Evolutionary conservation across 2,797 vertebrate genomes (phyloP).

Genomic region (Sebastes hubbsi): DNA sequence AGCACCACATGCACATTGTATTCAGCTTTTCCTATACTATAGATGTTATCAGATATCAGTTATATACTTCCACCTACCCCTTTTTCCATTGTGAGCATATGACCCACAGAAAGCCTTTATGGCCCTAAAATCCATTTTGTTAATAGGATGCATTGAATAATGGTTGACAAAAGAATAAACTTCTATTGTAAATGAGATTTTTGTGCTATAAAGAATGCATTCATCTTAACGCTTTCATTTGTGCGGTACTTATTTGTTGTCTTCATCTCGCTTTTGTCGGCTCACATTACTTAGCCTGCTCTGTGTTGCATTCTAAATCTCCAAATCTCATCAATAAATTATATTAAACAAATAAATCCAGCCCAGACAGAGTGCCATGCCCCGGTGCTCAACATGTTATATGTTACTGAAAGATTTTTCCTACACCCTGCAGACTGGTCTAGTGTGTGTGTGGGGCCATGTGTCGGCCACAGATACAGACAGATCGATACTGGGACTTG

Average conservation of each 20-base stretch:
- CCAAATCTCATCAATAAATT: conserved; percentile 30
- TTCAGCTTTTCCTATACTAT: not conserved
- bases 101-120: not conserved
- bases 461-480: conserved; percentile 48
- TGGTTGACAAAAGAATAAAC: not conserved
- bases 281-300: not conserved
- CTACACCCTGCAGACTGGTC: conserved; percentile 31
- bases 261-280: conserved; percentile 1
- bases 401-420: conserved; percentile 56
- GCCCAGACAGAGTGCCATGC: conserved; percentile 4
- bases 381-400: conserved; percentile 40
- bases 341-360: conserved; percentile 36
- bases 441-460: conserved; percentile 11
- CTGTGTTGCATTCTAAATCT: conserved; percentile 17
- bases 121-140: not conserved
- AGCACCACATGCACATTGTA: not conserved
- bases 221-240: not conserved
- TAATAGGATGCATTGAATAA: not conserved
- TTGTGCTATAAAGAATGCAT: not conserved
- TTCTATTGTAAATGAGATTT: not conserved
- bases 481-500: conserved; percentile 67
- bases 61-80: not conserved
- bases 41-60: conserved; percentile 1
- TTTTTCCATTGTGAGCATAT: not conserved
- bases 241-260: not conserved